Evolutionary conservation across 2,888 invertebrate species (phyloP).

Genomic region (Oxyteleia sp.): DNA sequence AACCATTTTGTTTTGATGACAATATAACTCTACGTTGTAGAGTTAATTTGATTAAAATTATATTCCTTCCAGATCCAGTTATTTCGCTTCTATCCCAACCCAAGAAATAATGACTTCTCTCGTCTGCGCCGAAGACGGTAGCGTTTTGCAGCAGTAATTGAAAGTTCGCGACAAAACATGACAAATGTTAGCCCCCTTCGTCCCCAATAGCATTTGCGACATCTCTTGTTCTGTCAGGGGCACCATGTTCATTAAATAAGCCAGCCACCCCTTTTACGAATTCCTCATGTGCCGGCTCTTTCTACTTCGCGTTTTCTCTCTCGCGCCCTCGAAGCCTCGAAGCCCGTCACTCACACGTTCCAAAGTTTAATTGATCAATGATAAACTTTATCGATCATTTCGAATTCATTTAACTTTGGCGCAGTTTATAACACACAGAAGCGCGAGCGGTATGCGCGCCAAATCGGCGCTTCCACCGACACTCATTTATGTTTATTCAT

Average conservation of each 20-base stretch:
- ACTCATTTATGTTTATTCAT: slow-evolving; percentile 68
- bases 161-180: slow-evolving; percentile 79
- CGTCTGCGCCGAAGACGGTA: slow-evolving; percentile 19
- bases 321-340: slow-evolving; percentile 75
- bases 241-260: slow-evolving; percentile 87
- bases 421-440: slow-evolving; percentile 83
- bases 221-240: slow-evolving; percentile 78
- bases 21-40: too few species aligned
- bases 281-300: slow-evolving; percentile 68
- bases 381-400: slow-evolving; percentile 88
- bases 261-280: slow-evolving; percentile 81
- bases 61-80: too few species aligned
- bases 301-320: slow-evolving; percentile 65
- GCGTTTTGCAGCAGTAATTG: slow-evolving; percentile 74
- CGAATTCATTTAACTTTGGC: slow-evolving; percentile 87
- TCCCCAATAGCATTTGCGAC: slow-evolving; percentile 64
- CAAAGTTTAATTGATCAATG: slow-evolving; percentile 88
- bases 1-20: too few species aligned
- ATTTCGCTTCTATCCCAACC: too few species aligned
- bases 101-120: slow-evolving; percentile 17
- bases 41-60: too few species aligned
- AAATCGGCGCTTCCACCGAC: slow-evolving; percentile 57
- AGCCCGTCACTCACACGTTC: slow-evolving; percentile 86
- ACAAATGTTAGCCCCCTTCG: slow-evolving; percentile 72
- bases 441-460: slow-evolving; percentile 73